Conservation (phyloP, 2,888 invertebrate genomes). For the Yponomeuta sedellus region DNA sequence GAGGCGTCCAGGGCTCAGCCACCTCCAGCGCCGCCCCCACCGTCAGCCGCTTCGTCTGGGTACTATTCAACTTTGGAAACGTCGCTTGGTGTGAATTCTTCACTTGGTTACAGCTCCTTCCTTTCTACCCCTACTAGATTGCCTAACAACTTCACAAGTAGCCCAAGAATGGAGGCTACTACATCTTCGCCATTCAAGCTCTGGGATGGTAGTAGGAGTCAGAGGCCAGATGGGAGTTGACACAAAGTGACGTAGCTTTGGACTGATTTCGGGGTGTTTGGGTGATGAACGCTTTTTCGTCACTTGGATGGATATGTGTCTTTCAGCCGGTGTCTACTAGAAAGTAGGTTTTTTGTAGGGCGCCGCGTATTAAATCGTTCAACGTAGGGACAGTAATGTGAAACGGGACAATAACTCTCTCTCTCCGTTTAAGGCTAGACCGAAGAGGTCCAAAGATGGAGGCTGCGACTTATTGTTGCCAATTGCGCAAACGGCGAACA, state of each 20-base stretch:
- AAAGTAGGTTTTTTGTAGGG: background rate
- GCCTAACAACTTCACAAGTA: constrained; percentile 62
- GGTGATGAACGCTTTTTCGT: constrained; percentile 42
- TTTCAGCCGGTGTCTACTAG: constrained; percentile 14
- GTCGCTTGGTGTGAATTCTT: constrained; percentile 69
- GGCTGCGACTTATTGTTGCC: constrained; percentile 68
- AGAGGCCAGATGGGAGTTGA: constrained; percentile 63
- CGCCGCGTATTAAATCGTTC: constrained; percentile 9
- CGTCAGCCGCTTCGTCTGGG: constrained; percentile 69
- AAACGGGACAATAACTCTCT: constrained; percentile 64
- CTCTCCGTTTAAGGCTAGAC: constrained; percentile 39
- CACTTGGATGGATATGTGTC: constrained; percentile 36
- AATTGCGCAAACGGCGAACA: constrained; percentile 27
- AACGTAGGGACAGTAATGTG: constrained; percentile 27
- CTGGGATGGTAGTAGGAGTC: constrained; percentile 49
- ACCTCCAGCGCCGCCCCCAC: constrained; percentile 56
- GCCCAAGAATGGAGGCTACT: constrained; percentile 57
- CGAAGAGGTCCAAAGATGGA: constrained; percentile 30
- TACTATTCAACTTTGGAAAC: constrained; percentile 70
- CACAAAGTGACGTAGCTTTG: constrained; percentile 30
- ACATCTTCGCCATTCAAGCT: constrained; percentile 58
- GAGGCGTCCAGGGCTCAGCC: constrained; percentile 59
- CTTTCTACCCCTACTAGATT: constrained; percentile 59
- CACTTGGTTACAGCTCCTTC: constrained; percentile 65
- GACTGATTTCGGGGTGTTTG: constrained; percentile 30